A percentile compares a stretch with the other conserved stretches of the same genome.
phyloP scores from a whole-genome alignment of 2,113 vertebrate genomes.

The Neolamprologus falcicula region DNA sequence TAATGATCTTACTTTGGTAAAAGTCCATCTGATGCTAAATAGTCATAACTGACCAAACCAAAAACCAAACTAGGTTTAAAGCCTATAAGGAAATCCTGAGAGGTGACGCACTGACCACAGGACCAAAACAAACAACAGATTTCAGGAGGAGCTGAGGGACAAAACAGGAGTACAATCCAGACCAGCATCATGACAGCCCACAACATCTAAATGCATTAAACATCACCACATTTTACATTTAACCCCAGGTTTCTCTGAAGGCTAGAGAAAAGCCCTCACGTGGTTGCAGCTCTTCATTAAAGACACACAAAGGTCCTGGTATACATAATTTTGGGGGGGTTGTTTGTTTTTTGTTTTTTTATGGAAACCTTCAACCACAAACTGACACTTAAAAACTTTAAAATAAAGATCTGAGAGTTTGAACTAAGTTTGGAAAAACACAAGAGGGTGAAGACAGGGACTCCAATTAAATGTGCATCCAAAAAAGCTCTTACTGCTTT shows the following conservation, averaged over 20 bases:
- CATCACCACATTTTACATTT: not conserved
- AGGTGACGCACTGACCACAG: not conserved
- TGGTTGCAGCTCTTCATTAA: not conserved
- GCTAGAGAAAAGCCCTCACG: not conserved
- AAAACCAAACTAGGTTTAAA: not conserved
- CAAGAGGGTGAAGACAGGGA: not conserved
- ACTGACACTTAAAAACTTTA: not conserved
- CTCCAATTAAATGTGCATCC: not conserved
- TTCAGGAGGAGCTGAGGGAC: not conserved
- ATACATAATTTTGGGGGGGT: not conserved
- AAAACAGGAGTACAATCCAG: not conserved
- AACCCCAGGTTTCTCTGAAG: not conserved
- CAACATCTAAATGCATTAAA: not conserved
- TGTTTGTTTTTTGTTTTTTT: accelerated
- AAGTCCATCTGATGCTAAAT: not conserved
- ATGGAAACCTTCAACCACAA: not conserved
- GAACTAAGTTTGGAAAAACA: not conserved
- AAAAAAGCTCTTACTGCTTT: not conserved
- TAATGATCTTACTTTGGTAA: not conserved
- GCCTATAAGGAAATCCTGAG: not conserved
- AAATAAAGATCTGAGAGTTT: not conserved
- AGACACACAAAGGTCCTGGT: not conserved
- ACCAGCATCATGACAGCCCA: not conserved
- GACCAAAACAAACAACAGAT: not conserved
- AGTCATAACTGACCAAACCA: not conserved